phyloP scores from a whole-genome alignment of 2,888 invertebrate genomes.

The Meghimatium bilineatum region DNA sequence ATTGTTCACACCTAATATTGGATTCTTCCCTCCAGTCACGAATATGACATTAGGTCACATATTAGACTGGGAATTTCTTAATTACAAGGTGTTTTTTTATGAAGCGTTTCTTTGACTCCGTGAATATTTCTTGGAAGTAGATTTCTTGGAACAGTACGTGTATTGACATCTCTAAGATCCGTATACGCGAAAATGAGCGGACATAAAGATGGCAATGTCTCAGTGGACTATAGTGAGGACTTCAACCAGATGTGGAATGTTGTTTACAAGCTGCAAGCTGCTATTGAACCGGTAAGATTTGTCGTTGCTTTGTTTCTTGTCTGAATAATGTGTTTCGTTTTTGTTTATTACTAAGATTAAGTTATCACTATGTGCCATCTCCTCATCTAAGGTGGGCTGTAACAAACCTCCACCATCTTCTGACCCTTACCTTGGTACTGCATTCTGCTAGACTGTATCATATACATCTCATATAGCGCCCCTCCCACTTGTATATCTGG shows the following conservation, averaged over 20 bases:
- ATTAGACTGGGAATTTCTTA: neutral
- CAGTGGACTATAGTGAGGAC: constrained; percentile 13
- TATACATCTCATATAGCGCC: too few species aligned
- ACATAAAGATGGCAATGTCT: neutral
- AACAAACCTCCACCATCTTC: too few species aligned
- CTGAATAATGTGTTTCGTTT: neutral
- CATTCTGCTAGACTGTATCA: too few species aligned
- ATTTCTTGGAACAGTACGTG: neutral
- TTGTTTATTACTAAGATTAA: too few species aligned
- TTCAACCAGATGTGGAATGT: constrained; percentile 37
- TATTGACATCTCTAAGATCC: too few species aligned
- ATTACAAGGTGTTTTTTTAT: neutral
- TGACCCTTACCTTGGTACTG: too few species aligned
- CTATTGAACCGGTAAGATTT: constrained; percentile 28
- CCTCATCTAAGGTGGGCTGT: too few species aligned
- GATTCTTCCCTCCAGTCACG: neutral
- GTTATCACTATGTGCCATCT: too few species aligned
- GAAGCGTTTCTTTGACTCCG: neutral
- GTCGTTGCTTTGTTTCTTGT: neutral
- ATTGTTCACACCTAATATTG: neutral
- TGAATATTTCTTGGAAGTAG: neutral
- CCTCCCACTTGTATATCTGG: too few species aligned
- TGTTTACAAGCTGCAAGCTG: constrained; percentile 23
- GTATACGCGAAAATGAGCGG: constrained; percentile 6
- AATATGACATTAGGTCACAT: neutral